Evolutionary conservation across 2,113 vertebrate genomes (phyloP), one percentile per base, ranked within the genome.

Genomic region (Potamarius usumacintae): DNA sequence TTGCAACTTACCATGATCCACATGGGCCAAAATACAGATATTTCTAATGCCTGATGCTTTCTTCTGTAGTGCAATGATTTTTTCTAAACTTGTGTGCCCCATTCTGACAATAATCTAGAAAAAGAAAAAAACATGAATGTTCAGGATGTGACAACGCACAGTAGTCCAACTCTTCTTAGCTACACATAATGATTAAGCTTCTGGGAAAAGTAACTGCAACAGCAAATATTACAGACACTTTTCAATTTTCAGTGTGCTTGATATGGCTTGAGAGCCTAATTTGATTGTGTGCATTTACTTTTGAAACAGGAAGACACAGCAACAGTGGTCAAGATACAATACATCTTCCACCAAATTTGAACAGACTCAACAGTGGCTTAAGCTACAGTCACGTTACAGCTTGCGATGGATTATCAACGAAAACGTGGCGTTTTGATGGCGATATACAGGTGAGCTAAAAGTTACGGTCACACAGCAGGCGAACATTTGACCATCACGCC

Each of bases 11-110:
- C 98, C 97, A 0, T 99, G 98, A 90, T 99, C 97, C 42, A 99
- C 98, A 1, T 99, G 98, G 11, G 98, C 98, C 84, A 99, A 90
- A 1, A 99, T 96, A 69, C 98, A 99, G 77, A 99, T 95, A 80
- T 99, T 99, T 77, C 98, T 95, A 92, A 98, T 97, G 89, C 96
- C 96, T 0, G 94, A 93, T 0, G 97, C 93, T 86, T 95, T 96
- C 80, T 91, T 96, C 94, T 98, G 98, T 1, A 99, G 96, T 0
- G 91, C 91, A 34, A 91, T 90, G 79, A 97, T 97, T 93, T 95
- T 98, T 0, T 93, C 96, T 91, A 97, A 90, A 63, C 93, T 95
- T 0, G 90, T 90, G 86, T 94, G 94, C 71, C 93, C 96, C 98
- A 99, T 99, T 88, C 79, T 71, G 8, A 71, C 0, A 11, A 58